Percentiles rank a stretch among this genome's conserved stretches.
phyloP scores from a whole-genome alignment of 2,113 vertebrate genomes.

The Leptosomus discolor region DNA sequence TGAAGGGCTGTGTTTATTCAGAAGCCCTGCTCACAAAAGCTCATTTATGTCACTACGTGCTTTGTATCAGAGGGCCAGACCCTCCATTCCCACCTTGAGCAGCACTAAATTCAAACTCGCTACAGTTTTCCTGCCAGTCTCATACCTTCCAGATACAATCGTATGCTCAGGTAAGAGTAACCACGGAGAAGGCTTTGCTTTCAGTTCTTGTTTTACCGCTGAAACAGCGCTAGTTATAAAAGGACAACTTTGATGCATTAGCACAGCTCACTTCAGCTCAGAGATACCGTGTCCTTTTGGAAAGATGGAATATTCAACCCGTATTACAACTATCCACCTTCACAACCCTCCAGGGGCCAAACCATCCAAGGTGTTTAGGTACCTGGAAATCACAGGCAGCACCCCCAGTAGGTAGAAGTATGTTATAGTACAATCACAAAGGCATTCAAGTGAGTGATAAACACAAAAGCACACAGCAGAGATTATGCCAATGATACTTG shows the following conservation, averaged over 20 bases:
- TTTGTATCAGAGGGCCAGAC: not conserved
- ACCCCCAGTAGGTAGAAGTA: not conserved
- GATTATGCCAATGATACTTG: not conserved
- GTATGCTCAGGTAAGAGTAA: not conserved
- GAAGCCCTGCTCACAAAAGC: not conserved
- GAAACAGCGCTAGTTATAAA: not conserved
- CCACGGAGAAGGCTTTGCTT: not conserved
- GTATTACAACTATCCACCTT: not conserved
- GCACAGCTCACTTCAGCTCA: not conserved
- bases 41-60: not conserved
- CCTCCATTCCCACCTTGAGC: not conserved
- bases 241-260: not conserved
- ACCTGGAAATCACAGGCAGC: not conserved
- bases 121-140: not conserved
- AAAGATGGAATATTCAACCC: not conserved
- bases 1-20: not conserved
- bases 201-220: not conserved
- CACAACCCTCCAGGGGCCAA: not conserved
- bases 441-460: not conserved
- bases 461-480: not conserved
- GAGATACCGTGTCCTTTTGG: not conserved
- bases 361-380: not conserved
- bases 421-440: not conserved
- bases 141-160: not conserved
- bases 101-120: not conserved